phyloP scores from a whole-genome alignment of 2,797 vertebrate species.

The Parotocinclus haroldoi region DNA sequence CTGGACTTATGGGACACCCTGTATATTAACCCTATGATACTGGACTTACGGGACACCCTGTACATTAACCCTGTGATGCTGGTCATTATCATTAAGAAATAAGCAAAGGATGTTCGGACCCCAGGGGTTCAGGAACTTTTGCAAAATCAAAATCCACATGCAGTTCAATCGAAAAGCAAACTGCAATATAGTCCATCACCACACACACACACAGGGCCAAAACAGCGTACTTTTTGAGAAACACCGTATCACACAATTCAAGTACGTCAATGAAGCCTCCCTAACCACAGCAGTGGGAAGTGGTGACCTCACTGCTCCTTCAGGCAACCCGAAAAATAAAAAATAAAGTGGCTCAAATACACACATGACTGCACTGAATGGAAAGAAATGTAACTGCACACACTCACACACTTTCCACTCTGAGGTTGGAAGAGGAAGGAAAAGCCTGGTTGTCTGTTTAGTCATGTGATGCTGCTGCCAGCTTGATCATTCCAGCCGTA shows the following conservation, averaged over 20 bases:
- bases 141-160: neutral
- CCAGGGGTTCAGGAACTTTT: too few species aligned
- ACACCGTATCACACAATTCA: slow-evolving; percentile 25
- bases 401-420: slow-evolving; percentile 39
- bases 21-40: too few species aligned
- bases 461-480: slow-evolving; percentile 34
- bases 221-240: slow-evolving; percentile 29
- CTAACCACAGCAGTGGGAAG: slow-evolving; percentile 44
- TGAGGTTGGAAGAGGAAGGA: slow-evolving; percentile 39
- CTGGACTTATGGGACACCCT: too few species aligned
- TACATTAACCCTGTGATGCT: too few species aligned
- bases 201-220: slow-evolving; percentile 14
- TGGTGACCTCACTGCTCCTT: slow-evolving; percentile 33
- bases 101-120: too few species aligned
- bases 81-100: too few species aligned
- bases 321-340: slow-evolving; percentile 8
- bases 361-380: slow-evolving; percentile 27
- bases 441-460: slow-evolving; percentile 20
- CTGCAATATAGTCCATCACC: neutral
- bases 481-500: slow-evolving; percentile 11
- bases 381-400: slow-evolving; percentile 21
- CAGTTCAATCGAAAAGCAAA: neutral
- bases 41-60: too few species aligned
- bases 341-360: slow-evolving; percentile 17
- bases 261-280: slow-evolving; percentile 45